Evolutionary conservation across 2,113 vertebrate species (phyloP).

Genomic region (Tyrannus savana): DNA sequence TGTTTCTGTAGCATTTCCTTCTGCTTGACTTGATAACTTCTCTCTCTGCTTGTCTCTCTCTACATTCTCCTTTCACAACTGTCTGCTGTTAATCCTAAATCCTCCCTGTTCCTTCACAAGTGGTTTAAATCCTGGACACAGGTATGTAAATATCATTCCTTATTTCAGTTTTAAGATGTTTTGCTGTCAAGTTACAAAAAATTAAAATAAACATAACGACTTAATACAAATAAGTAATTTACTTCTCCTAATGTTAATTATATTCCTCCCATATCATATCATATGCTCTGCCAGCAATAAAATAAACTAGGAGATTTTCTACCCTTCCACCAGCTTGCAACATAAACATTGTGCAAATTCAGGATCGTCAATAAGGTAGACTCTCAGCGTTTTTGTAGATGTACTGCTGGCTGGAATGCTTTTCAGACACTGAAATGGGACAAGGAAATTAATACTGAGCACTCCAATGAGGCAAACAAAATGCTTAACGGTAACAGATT

Average conservation of each 20-base stretch:
- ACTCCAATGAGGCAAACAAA: not conserved
- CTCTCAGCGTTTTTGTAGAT: not conserved
- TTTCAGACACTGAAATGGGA: not conserved
- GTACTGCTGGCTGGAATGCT: not conserved
- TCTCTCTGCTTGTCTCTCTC: not conserved
- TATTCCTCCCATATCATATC: not conserved
- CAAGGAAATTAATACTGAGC: not conserved
- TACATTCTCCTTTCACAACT: not conserved
- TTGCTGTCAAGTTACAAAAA: not conserved
- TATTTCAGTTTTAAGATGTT: not conserved
- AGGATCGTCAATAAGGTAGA: not conserved
- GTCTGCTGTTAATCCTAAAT: not conserved
- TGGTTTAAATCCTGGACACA: not conserved
- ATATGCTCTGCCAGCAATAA: no score
- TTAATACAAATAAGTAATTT: not conserved
- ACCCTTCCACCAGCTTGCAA: not conserved
- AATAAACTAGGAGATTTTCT: no score
- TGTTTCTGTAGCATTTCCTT: not conserved
- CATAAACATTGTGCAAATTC: not conserved
- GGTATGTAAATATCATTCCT: not conserved
- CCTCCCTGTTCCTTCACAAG: not conserved
- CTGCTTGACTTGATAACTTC: not conserved
- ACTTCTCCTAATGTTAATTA: not conserved
- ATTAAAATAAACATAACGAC: not conserved
- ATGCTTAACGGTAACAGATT: not conserved